Base-by-base conservation (phyloP, 2,797 vertebrate species). In the Cryptoprocta ferox region DNA sequence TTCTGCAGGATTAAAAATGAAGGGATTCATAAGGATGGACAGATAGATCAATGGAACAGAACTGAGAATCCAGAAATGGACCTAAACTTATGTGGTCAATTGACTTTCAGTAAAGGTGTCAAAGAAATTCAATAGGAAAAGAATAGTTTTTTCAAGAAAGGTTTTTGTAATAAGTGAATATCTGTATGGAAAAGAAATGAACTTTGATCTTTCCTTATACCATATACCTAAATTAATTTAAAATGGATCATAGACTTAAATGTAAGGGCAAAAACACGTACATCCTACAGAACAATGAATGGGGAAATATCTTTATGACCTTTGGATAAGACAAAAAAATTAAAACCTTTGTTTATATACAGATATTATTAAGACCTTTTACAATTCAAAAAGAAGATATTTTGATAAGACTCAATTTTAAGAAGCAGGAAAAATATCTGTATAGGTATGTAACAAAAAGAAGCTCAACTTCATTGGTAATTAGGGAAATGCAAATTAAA, bases 101-200 rank as follows among this genome's bases (percentile, higher is more conserved):
- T 89, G 56, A 84, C 87, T 96, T 97, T 95, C 48, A 61, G 32
- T 89, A 95, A 96, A 94, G 13, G n/a, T 81, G 48, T 78, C 82
- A 96, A 89, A 78, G 75, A 75, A 95, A 89, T 93, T 91, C 59
- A 85, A 65, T 56, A 61, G 53, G 61, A 53, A 94, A 96, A 96
- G 45, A 94, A 84, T 32, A 59, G 19, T n/a, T 21, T 78, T 83
- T 87, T 94, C 35, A 79, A 91, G 50, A 87, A 87, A 37, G 56
- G 3, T 18, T 81, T 92, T 85, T 94, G 61, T 65, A 83, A 56
- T 71, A 85, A 48, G 35, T 94, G 12, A 45, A 30, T 94, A 78
- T n/a, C 35, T 37, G 87, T 48, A 73, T 63, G 42, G 88, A 84
- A 86, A 80, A 86, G 70, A 94, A 91, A 82, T 68, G n/a, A 84